Base-by-base conservation (phyloP, 2,888 invertebrate species). In the Lasioglossum lativentre region DNA sequence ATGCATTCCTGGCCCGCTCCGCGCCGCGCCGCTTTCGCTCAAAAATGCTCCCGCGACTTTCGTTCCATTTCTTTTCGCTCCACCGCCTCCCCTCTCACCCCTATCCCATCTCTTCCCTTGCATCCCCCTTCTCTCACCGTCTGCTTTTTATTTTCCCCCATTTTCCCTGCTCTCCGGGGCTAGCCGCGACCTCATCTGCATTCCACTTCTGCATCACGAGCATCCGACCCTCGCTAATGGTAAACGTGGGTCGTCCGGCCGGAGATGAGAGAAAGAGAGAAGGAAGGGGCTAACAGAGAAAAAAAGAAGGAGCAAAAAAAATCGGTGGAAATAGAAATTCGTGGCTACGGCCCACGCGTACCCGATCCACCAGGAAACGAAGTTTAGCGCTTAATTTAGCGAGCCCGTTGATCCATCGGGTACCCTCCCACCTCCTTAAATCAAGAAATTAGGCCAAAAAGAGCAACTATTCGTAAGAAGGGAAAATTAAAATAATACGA, bases 341-440 rank as follows among this genome's bases (percentile, higher is more conserved):
- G 42, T 30, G 71, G 78, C 34, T 52, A 45, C 23, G 45, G 27
- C n/a, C 52, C 59, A 5, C 34, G 38, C 19, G 38, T 14, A 12
- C 23, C 42, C 14, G n/a, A 27, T 23, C n/a, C 70, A 30, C 45
- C 38, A 73, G 83, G 77, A 77, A 88, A 88, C 81, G 81, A 75
- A 88, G 88, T 88, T 90, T 88, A 88, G 83, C 86, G 88, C 83
- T 89, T 89, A 89, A 90, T 90, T 90, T 88, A 84, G 71, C 82
- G 56, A 52, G 82, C 71, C 82, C 66, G 71, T 70, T 75, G 82
- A 89, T 89, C 68, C 66, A 42, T 56, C 52, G 27, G 42, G 23
- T 23, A 27, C 59, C 23, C 34, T 42, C n/a, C 47, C 71, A 47
- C 59, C 63, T 52, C 34, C 78, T 5, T 27, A 47, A 23, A 23